Evolutionary conservation across 2,797 vertebrate genomes (phyloP).

Genomic region (Poeciliopsis infans): DNA sequence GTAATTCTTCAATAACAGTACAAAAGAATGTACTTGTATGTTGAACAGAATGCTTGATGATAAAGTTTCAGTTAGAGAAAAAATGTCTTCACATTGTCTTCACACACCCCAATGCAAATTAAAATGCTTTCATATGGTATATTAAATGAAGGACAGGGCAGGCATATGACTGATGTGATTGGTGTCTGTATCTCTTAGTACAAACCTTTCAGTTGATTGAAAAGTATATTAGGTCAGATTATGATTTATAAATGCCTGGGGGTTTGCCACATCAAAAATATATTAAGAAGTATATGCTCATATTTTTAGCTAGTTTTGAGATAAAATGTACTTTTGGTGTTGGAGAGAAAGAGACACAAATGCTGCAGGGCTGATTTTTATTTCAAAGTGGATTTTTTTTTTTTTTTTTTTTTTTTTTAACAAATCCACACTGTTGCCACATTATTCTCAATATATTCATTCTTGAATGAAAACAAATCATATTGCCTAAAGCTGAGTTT

Average conservation of each 20-base stretch:
- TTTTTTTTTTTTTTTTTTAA: slow-evolving; percentile 51
- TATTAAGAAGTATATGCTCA: slow-evolving; percentile 13
- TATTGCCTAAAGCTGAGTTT: slow-evolving; percentile 66
- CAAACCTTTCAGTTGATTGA: neutral
- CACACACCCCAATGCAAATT: neutral
- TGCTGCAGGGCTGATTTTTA: slow-evolving; percentile 54
- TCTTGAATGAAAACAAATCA: slow-evolving; percentile 67
- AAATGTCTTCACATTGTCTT: neutral
- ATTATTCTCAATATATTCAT: slow-evolving; percentile 56
- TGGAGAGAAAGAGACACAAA: slow-evolving; percentile 33
- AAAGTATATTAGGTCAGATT: neutral
- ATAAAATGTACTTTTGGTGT: slow-evolving; percentile 31
- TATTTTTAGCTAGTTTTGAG: slow-evolving; percentile 22
- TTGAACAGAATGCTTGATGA: neutral
- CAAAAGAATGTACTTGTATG: neutral
- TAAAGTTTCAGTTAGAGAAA: neutral
- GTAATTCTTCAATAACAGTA: neutral
- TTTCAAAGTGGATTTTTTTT: slow-evolving; percentile 53
- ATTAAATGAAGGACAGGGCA: neutral
- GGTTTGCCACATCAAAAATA: slow-evolving; percentile 16
- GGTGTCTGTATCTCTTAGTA: neutral
- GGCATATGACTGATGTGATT: slow-evolving; percentile 1
- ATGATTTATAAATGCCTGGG: neutral
- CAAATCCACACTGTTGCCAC: slow-evolving; percentile 39
- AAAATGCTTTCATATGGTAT: neutral